phyloP scores from a whole-genome alignment of 2,113 vertebrate genomes.

The Benthochromis sp. region DNA sequence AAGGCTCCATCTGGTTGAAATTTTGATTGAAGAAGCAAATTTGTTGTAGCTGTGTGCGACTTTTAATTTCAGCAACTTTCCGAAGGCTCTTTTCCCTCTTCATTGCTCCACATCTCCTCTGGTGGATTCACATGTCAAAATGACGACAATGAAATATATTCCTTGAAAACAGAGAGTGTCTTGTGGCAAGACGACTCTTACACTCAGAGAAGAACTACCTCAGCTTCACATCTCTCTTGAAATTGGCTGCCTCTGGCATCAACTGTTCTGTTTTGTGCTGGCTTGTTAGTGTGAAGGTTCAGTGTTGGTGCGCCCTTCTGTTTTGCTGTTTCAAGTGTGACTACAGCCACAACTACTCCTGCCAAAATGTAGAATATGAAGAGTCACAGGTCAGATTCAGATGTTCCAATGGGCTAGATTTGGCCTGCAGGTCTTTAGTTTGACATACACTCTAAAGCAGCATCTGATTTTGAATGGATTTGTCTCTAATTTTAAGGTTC shows the following conservation, averaged over 20 bases:
- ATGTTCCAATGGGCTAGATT: not conserved
- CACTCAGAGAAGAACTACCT: not conserved
- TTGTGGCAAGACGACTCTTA: not conserved
- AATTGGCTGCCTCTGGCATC: not conserved
- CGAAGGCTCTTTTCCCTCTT: not conserved
- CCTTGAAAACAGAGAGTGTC: not conserved
- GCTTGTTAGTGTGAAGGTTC: not conserved
- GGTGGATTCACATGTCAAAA: not conserved
- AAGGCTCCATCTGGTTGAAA: not conserved
- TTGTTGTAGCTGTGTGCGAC: not conserved
- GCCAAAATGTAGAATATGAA: not conserved
- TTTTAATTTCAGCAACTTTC: not conserved
- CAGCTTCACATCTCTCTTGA: not conserved
- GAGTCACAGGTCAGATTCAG: not conserved
- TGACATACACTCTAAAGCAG: not conserved
- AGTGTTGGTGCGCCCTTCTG: not conserved
- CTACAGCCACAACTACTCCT: not conserved
- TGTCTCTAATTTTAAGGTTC: not conserved
- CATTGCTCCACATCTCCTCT: not conserved
- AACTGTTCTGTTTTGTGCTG: not conserved
- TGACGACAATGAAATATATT: not conserved
- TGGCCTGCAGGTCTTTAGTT: not conserved
- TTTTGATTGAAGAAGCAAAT: not conserved
- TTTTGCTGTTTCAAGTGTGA: not conserved
- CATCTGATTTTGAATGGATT: not conserved